phyloP scores from a whole-genome alignment of 2,888 invertebrate genomes.

The Lochmaea crataegi region DNA sequence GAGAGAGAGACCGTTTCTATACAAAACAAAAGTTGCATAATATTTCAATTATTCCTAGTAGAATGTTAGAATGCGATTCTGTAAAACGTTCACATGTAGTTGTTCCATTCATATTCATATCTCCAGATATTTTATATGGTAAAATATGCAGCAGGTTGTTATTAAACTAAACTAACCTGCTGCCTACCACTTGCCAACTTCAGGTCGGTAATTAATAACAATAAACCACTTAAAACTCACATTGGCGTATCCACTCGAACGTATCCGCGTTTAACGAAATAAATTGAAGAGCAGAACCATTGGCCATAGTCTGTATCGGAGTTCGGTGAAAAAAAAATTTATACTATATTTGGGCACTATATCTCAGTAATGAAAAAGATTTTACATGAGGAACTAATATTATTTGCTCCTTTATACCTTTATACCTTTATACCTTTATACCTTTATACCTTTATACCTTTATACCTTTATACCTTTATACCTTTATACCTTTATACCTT shows the following conservation, averaged over 20 bases:
- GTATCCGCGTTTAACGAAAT: too few relatives aligned
- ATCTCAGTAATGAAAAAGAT: too few relatives aligned
- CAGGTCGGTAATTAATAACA: conserved; percentile 38
- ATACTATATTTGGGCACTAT: too few relatives aligned
- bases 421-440: too few relatives aligned
- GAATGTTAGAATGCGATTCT: conserved; percentile 26
- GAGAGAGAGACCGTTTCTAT: background rate
- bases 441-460: too few relatives aligned
- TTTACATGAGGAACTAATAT: too few relatives aligned
- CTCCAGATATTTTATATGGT: conserved; percentile 47
- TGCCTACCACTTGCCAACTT: conserved; percentile 36
- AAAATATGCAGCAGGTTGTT: conserved; percentile 52
- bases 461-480: too few relatives aligned
- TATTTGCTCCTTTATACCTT: too few relatives aligned
- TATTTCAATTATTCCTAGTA: conserved; percentile 29
- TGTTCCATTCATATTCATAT: conserved; percentile 42
- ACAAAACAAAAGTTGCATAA: conserved; percentile 32
- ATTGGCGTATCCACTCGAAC: background rate
- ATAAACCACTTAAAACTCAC: conserved; percentile 33
- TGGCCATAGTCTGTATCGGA: too few relatives aligned
- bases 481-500: too few relatives aligned
- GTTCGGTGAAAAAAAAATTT: too few relatives aligned
- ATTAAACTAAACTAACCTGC: conserved; percentile 41
- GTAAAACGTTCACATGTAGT: conserved; percentile 33
- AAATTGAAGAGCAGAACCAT: too few relatives aligned